A percentile compares a stretch with the other conserved stretches of the same genome.
Conservation (phyloP, 2,113 vertebrate genomes). For the Sturnus vulgaris region DNA sequence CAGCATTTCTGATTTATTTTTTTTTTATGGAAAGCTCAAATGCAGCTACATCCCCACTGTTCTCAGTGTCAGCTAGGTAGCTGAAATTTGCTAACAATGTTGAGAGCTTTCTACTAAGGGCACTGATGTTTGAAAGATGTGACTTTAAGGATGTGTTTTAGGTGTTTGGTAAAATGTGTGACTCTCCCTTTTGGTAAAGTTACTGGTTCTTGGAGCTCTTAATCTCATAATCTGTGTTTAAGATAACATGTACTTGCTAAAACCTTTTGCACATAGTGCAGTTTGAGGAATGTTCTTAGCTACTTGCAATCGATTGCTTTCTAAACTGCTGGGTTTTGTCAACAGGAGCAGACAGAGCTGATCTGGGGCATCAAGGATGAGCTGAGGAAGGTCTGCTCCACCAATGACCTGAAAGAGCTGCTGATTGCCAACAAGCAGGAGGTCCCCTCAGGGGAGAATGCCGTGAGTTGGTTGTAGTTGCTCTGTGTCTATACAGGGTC, state of each 20-base stretch:
- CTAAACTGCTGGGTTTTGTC: constrained; percentile 1
- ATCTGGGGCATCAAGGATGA: constrained; percentile 96
- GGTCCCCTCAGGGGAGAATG: constrained; percentile 92
- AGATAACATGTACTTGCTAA: neutral
- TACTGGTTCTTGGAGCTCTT: neutral
- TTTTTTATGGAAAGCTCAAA: neutral
- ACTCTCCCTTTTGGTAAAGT: neutral
- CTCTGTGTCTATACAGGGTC: neutral
- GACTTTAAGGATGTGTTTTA: neutral
- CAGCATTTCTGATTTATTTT: neutral
- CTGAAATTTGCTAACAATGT: neutral
- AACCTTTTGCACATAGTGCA: neutral
- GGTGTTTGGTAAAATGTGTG: neutral
- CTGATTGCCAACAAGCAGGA: constrained; percentile 93
- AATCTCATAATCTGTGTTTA: neutral
- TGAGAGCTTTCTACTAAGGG: neutral
- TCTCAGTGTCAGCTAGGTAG: neutral
- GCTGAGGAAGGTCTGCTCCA: constrained; percentile 87
- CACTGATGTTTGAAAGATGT: neutral
- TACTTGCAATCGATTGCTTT: neutral
- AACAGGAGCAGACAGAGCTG: constrained; percentile 88
- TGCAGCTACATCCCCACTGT: neutral
- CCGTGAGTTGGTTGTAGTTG: constrained; percentile 74
- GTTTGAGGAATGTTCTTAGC: neutral
- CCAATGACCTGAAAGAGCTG: constrained; percentile 92